A percentile compares a stretch with the other conserved stretches of the same genome.
Evolutionary conservation across 2,113 vertebrate genomes (phyloP).

Genomic region (Cromileptes altivelis): DNA sequence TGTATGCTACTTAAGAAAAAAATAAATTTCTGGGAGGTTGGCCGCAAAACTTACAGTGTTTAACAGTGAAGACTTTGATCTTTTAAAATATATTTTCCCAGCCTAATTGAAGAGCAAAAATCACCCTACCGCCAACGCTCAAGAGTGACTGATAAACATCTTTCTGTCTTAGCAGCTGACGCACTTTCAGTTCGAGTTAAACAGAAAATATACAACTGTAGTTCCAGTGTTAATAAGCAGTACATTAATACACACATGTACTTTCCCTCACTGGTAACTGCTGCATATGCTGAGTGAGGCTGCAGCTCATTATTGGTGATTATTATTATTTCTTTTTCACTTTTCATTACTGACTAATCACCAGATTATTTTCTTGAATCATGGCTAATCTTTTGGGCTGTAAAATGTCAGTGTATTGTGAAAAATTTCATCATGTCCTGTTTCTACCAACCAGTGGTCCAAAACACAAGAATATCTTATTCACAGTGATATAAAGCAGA

Average conservation of each 20-base stretch:
- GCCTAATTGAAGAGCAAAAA: too few relatives aligned
- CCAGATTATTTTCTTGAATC: not conserved
- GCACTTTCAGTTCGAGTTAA: not conserved
- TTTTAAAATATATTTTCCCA: too few relatives aligned
- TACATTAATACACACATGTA: not conserved
- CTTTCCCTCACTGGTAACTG: not conserved
- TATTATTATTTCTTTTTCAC: not conserved
- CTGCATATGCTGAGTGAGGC: not conserved
- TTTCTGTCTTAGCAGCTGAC: not conserved
- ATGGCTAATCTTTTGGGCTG: not conserved
- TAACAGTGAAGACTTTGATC: too few relatives aligned
- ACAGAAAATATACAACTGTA: not conserved
- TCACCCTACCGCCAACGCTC: too few relatives aligned
- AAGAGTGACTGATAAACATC: too few relatives aligned
- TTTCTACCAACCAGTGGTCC: not conserved
- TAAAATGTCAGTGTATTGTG: not conserved
- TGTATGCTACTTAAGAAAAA: too few relatives aligned
- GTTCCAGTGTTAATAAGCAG: slow-evolving; percentile 3
- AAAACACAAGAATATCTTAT: not conserved
- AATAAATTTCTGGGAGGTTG: too few relatives aligned
- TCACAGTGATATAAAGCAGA: not conserved
- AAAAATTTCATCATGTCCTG: not conserved
- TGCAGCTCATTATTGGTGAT: not conserved
- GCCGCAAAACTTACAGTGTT: too few relatives aligned
- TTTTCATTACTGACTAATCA: not conserved